These are phyloP conservation scores for Cyprinodon brontotheroides DNA, from an alignment of 2,113 vertebrate species.

Conservation along the genomic window DNA sequence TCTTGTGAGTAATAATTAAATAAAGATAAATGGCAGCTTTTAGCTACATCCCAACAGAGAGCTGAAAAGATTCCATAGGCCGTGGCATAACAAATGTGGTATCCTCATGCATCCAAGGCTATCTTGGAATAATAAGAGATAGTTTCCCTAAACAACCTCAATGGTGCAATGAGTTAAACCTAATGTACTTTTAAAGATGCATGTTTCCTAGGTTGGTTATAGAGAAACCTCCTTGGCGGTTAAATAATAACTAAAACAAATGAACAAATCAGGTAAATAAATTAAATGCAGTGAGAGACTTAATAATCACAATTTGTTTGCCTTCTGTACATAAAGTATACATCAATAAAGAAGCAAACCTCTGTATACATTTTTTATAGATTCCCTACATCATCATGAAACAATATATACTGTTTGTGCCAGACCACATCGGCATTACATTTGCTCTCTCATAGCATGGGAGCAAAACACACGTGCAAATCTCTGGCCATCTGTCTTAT, in stretches of 20 bases:
- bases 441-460: conserved; percentile 12
- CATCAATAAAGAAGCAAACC: not conserved
- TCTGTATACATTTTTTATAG: no score
- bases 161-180: not conserved
- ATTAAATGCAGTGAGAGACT: not conserved
- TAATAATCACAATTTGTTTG: not conserved
- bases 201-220: conserved; percentile 1
- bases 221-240: not conserved
- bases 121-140: conserved; percentile 4
- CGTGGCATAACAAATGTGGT: not conserved
- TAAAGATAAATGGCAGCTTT: conserved; percentile 1
- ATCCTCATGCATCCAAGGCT: conserved; percentile 5
- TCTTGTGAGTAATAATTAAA: not conserved
- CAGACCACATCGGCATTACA: not conserved
- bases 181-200: not conserved
- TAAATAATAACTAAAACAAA: no score
- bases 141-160: not conserved
- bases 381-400: not conserved
- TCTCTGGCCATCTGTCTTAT: conserved; percentile 30
- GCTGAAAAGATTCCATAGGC: not conserved
- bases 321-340: not conserved
- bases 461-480: not conserved
- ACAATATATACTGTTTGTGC: conserved; percentile 4
- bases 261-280: not conserved
- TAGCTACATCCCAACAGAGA: conserved; percentile 8